These are phyloP conservation scores for Cheilosia scutellata DNA, from an alignment of 2,888 invertebrate genomes.

Conservation along the genomic window DNA sequence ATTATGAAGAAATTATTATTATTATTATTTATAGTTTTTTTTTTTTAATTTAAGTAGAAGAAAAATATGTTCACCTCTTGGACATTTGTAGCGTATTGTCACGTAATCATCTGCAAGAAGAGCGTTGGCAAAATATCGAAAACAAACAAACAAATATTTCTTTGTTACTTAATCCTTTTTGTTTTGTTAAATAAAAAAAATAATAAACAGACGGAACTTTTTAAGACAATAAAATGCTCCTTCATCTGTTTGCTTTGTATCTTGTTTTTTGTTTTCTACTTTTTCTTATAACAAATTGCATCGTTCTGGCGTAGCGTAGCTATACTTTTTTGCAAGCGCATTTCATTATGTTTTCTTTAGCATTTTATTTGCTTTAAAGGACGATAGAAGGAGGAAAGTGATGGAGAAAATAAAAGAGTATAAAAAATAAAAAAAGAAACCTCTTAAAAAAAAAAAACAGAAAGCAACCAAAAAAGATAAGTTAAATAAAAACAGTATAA, in stretches of 20 bases:
- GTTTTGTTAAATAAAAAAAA: conserved; percentile 16
- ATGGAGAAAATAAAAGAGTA: conserved; percentile 26
- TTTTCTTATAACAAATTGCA: conserved; percentile 57
- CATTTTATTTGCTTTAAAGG: conserved; percentile 23
- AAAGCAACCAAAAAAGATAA: conserved; percentile 17
- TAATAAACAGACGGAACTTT: conserved; percentile 35
- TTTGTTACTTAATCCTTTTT: conserved; percentile 49
- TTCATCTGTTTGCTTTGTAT: conserved; percentile 32
- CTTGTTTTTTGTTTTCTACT: conserved; percentile 28
- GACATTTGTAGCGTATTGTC: conserved; percentile 95
- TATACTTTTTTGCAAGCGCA: conserved; percentile 48
- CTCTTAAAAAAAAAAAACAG: conserved; percentile 8
- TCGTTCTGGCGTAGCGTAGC: conserved; percentile 10
- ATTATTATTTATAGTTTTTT: too few relatives aligned
- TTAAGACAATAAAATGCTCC: conserved; percentile 22
- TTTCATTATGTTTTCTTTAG: conserved; percentile 35
- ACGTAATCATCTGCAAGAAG: conserved; percentile 95
- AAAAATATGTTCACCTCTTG: conserved; percentile 88
- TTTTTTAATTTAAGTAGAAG: too few relatives aligned
- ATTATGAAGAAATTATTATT: neutral
- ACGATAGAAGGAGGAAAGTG: conserved; percentile 28
- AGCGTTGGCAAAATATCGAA: conserved; percentile 77
- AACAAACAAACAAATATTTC: conserved; percentile 46
- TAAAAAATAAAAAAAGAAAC: conserved; percentile 36
- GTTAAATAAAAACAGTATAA: conserved; percentile 20